Evolutionary conservation across 2,888 invertebrate genomes (phyloP).

Genomic region (Lacanobia oleracea): DNA sequence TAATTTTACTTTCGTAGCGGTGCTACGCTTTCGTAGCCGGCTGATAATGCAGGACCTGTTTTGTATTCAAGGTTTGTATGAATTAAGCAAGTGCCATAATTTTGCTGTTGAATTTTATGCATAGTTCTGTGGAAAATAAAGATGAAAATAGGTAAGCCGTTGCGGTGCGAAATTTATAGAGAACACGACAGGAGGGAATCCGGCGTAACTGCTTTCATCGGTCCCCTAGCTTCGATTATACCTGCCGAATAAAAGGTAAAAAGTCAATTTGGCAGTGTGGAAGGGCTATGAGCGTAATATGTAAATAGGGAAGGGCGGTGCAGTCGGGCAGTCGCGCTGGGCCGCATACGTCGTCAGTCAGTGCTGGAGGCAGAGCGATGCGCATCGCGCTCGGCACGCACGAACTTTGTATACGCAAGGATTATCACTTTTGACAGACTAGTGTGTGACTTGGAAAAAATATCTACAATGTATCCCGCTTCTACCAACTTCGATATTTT

Average conservation of each 20-base stretch:
- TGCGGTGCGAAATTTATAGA: conserved; percentile 69
- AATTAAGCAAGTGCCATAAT: conserved; percentile 50
- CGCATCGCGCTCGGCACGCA: conserved; percentile 71
- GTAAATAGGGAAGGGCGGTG: conserved; percentile 89
- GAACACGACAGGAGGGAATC: conserved; percentile 76
- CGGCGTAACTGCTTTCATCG: conserved; percentile 81
- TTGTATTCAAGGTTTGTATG: conserved; percentile 46
- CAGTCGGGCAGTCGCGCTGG: conserved; percentile 80
- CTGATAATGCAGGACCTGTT: conserved; percentile 48
- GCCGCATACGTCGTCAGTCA: conserved; percentile 75
- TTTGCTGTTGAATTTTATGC: conserved; percentile 50
- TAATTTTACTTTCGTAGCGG: conserved; percentile 65
- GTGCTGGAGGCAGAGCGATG: conserved; percentile 64
- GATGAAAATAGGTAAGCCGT: conserved; percentile 66
- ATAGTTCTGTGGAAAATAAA: conserved; percentile 66
- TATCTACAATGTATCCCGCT: conserved; percentile 84
- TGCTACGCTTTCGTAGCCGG: conserved; percentile 74
- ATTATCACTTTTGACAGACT: conserved; percentile 67
- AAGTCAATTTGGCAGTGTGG: conserved; percentile 89
- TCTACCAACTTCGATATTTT: conserved; percentile 83
- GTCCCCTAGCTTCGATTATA: conserved; percentile 88
- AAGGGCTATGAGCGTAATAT: conserved; percentile 88
- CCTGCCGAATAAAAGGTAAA: conserved; percentile 90
- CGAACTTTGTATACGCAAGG: conserved; percentile 67
- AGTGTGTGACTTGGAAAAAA: conserved; percentile 67